Conservation (phyloP, 2,888 invertebrate species). For the Mermis nigrescens region DNA sequence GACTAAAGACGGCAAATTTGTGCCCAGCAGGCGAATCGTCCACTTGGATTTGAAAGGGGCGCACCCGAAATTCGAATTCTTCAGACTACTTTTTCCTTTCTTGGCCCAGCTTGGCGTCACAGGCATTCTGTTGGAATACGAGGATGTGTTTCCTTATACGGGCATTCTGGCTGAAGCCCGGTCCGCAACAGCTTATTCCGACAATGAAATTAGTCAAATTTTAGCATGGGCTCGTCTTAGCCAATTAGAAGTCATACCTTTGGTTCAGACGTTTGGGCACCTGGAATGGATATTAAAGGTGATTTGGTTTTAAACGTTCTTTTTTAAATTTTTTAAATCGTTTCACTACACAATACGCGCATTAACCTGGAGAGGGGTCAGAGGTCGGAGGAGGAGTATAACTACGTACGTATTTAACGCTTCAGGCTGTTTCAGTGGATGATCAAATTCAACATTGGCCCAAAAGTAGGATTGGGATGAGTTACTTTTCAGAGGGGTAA, state of each 20-base stretch:
- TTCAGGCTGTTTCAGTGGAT: too few relatives aligned
- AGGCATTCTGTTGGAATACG: constrained; percentile 50
- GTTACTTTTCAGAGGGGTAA: too few relatives aligned
- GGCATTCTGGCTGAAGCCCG: constrained; percentile 43
- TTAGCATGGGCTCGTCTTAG: constrained; percentile 42
- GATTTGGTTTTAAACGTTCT: too few relatives aligned
- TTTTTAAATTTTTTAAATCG: too few relatives aligned
- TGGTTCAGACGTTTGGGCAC: constrained; percentile 69
- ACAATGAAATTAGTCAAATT: constrained; percentile 48
- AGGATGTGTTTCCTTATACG: constrained; percentile 65
- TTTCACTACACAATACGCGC: too few relatives aligned
- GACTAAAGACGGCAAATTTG: neutral
- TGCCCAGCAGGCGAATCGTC: constrained; percentile 38
- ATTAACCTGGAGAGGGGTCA: too few relatives aligned
- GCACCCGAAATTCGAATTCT: constrained; percentile 46
- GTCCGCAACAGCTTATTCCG: constrained; percentile 47
- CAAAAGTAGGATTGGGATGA: too few relatives aligned
- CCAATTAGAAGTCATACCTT: constrained; percentile 51
- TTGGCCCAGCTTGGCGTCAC: constrained; percentile 49
- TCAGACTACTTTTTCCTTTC: constrained; percentile 42
- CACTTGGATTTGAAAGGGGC: constrained; percentile 69
- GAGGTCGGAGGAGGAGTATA: too few relatives aligned
- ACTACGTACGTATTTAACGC: too few relatives aligned
- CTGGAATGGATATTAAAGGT: constrained; percentile 59
- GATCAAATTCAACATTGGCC: too few relatives aligned